Evolutionary conservation across 2,888 invertebrate species (phyloP).

Genomic region (Euplexia lucipara): DNA sequence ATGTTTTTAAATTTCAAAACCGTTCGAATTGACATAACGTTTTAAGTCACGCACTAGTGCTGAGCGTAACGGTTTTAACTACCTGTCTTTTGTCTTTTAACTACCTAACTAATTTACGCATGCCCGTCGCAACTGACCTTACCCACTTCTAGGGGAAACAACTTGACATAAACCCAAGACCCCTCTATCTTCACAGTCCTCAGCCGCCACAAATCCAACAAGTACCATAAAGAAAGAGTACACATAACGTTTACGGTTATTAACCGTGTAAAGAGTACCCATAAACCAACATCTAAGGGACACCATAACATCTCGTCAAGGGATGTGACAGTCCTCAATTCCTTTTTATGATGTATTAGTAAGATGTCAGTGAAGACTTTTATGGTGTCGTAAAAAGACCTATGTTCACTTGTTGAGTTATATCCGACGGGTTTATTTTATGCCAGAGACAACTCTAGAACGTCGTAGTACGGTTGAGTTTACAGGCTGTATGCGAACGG

Average conservation of each 20-base stretch:
- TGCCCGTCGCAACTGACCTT: neutral
- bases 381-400: constrained; percentile 84
- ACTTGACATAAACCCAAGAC: neutral
- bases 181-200: constrained; percentile 3
- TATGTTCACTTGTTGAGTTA: constrained; percentile 87
- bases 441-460: constrained; percentile 33
- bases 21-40: neutral
- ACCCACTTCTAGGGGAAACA: constrained; percentile 12
- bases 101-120: neutral
- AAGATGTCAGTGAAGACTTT: constrained; percentile 83
- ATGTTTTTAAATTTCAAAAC: no score
- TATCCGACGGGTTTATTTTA: constrained; percentile 41
- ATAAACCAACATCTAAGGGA: constrained; percentile 70
- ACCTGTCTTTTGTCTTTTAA: no score
- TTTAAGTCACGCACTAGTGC: no score
- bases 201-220: constrained; percentile 62
- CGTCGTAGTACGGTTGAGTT: constrained; percentile 39
- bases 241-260: constrained; percentile 74
- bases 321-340: constrained; percentile 68
- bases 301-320: constrained; percentile 71
- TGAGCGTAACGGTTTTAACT: no score
- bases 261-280: constrained; percentile 73
- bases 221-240: constrained; percentile 62
- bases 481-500: neutral
- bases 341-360: constrained; percentile 88